These are phyloP conservation scores for Bactericera cockerelli DNA, from an alignment of 1,140 invertebrate species.

Conservation along the genomic window DNA sequence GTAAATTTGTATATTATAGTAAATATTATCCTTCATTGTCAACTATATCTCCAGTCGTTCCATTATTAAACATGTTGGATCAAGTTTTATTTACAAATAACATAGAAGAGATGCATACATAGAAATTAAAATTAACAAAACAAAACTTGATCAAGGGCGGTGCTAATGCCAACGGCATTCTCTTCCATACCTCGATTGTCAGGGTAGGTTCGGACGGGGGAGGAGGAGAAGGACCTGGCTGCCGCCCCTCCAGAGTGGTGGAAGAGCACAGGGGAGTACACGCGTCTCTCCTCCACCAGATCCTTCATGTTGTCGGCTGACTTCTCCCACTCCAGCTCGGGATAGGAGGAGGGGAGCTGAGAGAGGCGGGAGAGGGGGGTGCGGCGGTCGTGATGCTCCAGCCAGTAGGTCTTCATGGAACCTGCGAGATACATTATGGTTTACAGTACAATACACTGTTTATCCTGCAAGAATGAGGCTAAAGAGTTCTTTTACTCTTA, in stretches of 20 bases:
- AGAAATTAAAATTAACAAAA: too few relatives aligned
- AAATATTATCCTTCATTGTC: too few relatives aligned
- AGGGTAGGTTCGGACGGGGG: constrained; percentile 31
- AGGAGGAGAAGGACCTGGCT: constrained; percentile 54
- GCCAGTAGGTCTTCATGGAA: constrained; percentile 86
- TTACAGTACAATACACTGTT: too few relatives aligned
- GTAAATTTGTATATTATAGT: too few relatives aligned
- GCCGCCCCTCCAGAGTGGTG: constrained; percentile 42
- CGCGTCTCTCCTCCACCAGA: constrained; percentile 29
- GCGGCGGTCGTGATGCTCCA: constrained; percentile 48
- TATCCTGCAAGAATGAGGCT: too few relatives aligned
- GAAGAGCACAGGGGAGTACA: constrained; percentile 70
- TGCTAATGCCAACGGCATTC: too few relatives aligned
- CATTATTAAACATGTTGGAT: too few relatives aligned
- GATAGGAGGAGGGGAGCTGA: constrained; percentile 26
- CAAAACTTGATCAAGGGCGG: too few relatives aligned
- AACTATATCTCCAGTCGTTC: too few relatives aligned
- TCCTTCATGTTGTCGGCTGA: constrained; percentile 25
- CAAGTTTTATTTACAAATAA: too few relatives aligned
- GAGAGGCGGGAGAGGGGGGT: constrained; percentile 32
- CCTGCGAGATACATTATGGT: constrained; percentile 45
- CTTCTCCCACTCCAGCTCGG: constrained; percentile 30
- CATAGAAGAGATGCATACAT: too few relatives aligned
- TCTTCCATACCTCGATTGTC: neutral
- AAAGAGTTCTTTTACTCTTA: too few relatives aligned